phyloP scores from a whole-genome alignment of 2,888 invertebrate species.

The Harpalus rubripes region DNA sequence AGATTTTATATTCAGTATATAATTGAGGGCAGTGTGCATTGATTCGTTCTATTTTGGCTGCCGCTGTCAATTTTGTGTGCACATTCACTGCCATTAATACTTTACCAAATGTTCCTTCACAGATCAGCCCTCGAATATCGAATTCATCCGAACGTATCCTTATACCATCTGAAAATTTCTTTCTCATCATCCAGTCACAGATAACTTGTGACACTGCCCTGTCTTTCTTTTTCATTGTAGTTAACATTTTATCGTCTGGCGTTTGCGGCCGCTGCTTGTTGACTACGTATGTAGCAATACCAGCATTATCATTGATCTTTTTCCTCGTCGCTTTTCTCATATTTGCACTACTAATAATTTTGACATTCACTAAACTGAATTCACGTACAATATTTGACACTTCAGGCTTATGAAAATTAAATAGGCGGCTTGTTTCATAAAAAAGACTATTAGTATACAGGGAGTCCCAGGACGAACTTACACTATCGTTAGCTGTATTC shows the following conservation, averaged over 20 bases:
- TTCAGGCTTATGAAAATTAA: too few relatives aligned
- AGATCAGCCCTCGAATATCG: slow-evolving; percentile 28
- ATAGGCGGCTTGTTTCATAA: too few relatives aligned
- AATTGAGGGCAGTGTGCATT: slow-evolving; percentile 32
- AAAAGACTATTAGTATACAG: too few relatives aligned
- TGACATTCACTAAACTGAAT: neutral
- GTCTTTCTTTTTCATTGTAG: neutral
- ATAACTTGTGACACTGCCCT: slow-evolving; percentile 29
- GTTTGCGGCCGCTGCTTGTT: neutral
- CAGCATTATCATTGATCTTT: neutral
- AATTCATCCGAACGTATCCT: neutral
- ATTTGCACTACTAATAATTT: slow-evolving; percentile 2
- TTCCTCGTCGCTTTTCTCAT: slow-evolving; percentile 47
- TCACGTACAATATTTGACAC: neutral
- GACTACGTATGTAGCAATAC: neutral
- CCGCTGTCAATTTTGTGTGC: slow-evolving; percentile 29
- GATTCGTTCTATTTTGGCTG: slow-evolving; percentile 55
- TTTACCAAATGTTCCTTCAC: slow-evolving; percentile 59
- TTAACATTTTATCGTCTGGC: neutral
- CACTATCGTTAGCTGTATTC: too few relatives aligned
- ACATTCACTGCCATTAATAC: slow-evolving; percentile 43
- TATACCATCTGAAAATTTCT: neutral
- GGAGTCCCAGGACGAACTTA: too few relatives aligned
- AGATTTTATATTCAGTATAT: slow-evolving; percentile 54
- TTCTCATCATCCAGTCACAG: slow-evolving; percentile 37